Base-by-base conservation (phyloP, 2,888 invertebrate species). In the Mantis religiosa region DNA sequence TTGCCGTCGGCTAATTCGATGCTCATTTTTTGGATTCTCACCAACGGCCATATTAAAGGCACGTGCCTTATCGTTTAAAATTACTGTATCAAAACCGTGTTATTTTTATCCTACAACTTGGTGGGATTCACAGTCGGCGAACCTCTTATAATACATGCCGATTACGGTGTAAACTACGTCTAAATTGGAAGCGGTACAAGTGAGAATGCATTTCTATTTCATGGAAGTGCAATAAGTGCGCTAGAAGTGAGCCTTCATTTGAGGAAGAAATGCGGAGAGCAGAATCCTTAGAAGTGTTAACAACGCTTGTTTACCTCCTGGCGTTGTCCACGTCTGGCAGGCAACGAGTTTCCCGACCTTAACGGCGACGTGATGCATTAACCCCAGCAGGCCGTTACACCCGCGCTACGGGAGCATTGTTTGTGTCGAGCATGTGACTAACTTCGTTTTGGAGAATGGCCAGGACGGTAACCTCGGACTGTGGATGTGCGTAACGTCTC, bases 381-480 rank as follows among this genome's bases (percentile, higher is more conserved):
- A 85, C 47, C 47, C 85, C 85, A 47, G 20, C n/a, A 85, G 85
- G 41, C 41, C 85, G 85, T 85, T 85, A 85, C 85, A 47, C 85
- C 28, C 85, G 41, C 85, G 41, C 85, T n/a, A 41, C 25, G 41
- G 47, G n/a, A 41, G 85, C 81, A 87, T 28, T 82, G 82, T 82
- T 87, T 81, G 82, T 20, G n/a, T n/a, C 4, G n/a, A 87, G 81
- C 82, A 87, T 87, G 82, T 87, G 82, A 87, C 41, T 41, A 41
- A 41, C 82, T 87, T 71, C 81, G 30, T 54, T 87, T 87, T 87
- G 82, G 82, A 87, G 81, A 28, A 82, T 34, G 34, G 87, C 87
- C 81, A 87, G 34, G 34, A 81, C 54, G 25, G 87, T 82, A 87
- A 87, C 82, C 87, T 82, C 81, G 15, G 47, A 27, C 85, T 28